These are phyloP conservation scores for Muscicapa adusta DNA, from an alignment of 2,113 vertebrate genomes.

Conservation along the genomic window DNA sequence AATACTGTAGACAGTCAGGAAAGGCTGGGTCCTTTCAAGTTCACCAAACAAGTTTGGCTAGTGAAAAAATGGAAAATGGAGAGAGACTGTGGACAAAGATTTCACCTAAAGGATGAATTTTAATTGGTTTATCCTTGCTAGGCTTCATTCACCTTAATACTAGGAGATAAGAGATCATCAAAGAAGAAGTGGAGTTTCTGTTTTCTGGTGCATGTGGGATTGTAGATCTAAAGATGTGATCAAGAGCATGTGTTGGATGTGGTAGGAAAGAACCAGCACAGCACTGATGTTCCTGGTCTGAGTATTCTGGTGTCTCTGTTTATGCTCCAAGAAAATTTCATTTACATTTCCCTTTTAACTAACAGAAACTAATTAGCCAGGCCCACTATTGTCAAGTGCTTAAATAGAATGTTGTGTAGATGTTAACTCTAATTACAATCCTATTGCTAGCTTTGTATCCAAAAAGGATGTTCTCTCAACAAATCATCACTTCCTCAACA, in stretches of 20 bases:
- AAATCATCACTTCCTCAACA: conserved; percentile 63
- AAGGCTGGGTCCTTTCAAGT: neutral
- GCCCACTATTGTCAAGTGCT: conserved; percentile 54
- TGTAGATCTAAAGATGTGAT: neutral
- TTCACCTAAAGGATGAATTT: neutral
- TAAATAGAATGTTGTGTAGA: conserved; percentile 42
- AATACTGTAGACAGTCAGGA: neutral
- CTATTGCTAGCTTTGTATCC: conserved; percentile 50
- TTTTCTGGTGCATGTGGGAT: neutral
- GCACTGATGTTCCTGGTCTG: neutral
- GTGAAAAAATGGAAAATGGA: neutral
- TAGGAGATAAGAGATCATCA: neutral
- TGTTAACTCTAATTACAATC: conserved; percentile 62
- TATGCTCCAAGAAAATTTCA: neutral
- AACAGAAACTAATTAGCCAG: conserved; percentile 65
- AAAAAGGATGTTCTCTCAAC: conserved; percentile 36
- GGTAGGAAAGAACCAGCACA: neutral
- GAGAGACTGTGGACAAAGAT: neutral
- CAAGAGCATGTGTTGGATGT: neutral
- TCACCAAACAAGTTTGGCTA: neutral
- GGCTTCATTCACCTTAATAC: neutral
- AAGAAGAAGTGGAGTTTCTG: neutral
- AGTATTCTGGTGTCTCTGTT: neutral
- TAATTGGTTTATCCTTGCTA: neutral
- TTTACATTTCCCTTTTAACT: conserved; percentile 58